Evolutionary conservation across 2,888 invertebrate genomes (phyloP).

Genomic region (Eristalis pertinax): DNA sequence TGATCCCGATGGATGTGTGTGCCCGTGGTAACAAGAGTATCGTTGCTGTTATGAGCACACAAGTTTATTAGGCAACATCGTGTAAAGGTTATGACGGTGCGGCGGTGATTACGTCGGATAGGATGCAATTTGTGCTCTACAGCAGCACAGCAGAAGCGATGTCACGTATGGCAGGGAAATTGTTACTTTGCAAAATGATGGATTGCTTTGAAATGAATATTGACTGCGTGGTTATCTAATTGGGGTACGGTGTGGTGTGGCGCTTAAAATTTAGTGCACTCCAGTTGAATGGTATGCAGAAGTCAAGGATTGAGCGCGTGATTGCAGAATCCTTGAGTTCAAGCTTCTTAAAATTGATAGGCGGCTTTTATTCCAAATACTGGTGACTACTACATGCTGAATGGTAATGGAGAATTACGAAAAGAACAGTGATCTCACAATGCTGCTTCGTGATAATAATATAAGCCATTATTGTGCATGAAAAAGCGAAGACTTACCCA

Average conservation of each 20-base stretch:
- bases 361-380: too few species aligned
- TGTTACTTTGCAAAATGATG: conserved; percentile 52
- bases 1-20: conserved; percentile 46
- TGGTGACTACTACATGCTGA: too few species aligned
- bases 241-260: conserved; percentile 27
- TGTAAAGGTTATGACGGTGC: conserved; percentile 63
- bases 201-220: conserved; percentile 7
- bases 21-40: conserved; percentile 65
- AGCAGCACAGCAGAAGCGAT: conserved; percentile 58
- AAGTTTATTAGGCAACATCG: conserved; percentile 62
- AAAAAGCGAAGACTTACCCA: too few species aligned
- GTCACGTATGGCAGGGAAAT: conserved; percentile 62
- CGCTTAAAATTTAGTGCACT: conserved; percentile 18
- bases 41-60: conserved; percentile 60
- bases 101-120: conserved; percentile 42
- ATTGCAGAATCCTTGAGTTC: too few species aligned
- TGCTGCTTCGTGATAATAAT: too few species aligned
- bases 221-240: conserved; percentile 39
- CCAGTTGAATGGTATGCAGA: too few species aligned
- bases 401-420: too few species aligned
- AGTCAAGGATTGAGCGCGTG: too few species aligned
- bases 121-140: conserved; percentile 43
- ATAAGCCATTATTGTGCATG: too few species aligned
- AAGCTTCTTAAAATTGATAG: too few species aligned
- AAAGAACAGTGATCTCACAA: too few species aligned